Base-by-base conservation (phyloP, 2,888 invertebrate species). In the Omphaloscelis lunosa region DNA sequence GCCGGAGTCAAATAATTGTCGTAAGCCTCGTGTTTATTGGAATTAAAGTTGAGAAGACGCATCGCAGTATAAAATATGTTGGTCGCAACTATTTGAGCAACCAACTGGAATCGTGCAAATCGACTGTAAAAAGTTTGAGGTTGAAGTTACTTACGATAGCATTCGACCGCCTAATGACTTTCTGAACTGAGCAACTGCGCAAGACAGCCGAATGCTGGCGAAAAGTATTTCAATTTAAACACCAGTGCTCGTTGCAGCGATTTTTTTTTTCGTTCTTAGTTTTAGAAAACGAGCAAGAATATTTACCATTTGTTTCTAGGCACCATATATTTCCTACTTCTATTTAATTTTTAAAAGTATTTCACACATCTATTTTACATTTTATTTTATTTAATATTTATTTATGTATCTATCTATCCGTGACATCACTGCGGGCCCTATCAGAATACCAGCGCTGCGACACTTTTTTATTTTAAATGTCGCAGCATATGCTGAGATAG, bases 121-220 rank as follows among this genome's bases (percentile, higher is more conserved):
- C 20, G 70, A 73, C 58, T 17, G 45, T 17, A 58, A 34, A 58
- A 45, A 45, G 70, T 34, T 29, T 56, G 0, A 73, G 1, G 12
- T 56, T 41, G 17, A 41, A n/a, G 29, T 17, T n/a, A 27, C n/a
- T 12, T 45, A 12, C 41, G 41, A 45, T 56, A 34, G n/a, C 9
- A 70, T 58, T 70, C 20, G 6, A 34, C n/a, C 20, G 15, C 20
- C 29, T 70, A 70, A 45, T 70, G 73, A 45, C 29, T 73, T 73
- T 73, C 34, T 58, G 45, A 58, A 34, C 58, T 45, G n/a, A 20
- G 23, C 20, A 23, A 51, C 48, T 66, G 48, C 8, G 5, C 23
- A 29, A 29, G 48, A 17, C 39, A 27, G 66, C 27, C 6, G 23
- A 39, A 2, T 11, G 15, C 41, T 68, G 23, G 29, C 1, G 17